Evolutionary conservation across 2,797 vertebrate species (phyloP), one percentile per base, ranked within the genome.

Genomic region (Poliocrania exsul): DNA sequence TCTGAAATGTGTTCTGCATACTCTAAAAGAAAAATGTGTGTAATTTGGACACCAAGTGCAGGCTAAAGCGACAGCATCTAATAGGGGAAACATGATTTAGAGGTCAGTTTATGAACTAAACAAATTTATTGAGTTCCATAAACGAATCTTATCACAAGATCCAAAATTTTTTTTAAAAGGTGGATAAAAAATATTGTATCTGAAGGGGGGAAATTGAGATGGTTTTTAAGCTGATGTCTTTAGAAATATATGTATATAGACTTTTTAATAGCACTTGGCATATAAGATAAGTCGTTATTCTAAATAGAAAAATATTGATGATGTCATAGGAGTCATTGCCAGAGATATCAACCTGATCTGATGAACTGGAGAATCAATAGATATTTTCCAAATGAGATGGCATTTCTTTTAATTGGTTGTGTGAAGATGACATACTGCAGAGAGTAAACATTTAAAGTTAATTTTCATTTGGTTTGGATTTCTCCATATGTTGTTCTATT

Each of bases 291-390:
- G 97, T 98, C 97, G 97, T 98, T 98, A 98, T 98, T 98, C 96
- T 98, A 97, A 98, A 98, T 97, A 98, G 97, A 98, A 98, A 98
- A 97, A 97, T 98, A 98, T 98, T 97, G 97, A 97, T 98, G 98
- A 98, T 98, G 97, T 98, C 97, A 98, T 96, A 90, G 95, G 95
- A 97, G 91, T 91, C 97, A 96, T 97, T 97, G 97, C 97, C 6
- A 95, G 97, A 97, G 97, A 98, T 97, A 98, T 97, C 97, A 97
- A 93, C 93, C 96, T 97, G 96, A 97, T 97, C 95, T 96, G 97
- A 98, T 97, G 98, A 98, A 97, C 97, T 96, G 88, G 93, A 95
- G 97, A 98, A 98, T 98, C 98, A 97, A 98, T 98, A 98, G 97
- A 96, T 95, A 95, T 96, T 98, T 97, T 98, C 97, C 97, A 97